Base-by-base conservation (phyloP, 2,113 vertebrate genomes). In the Zeus faber region DNA sequence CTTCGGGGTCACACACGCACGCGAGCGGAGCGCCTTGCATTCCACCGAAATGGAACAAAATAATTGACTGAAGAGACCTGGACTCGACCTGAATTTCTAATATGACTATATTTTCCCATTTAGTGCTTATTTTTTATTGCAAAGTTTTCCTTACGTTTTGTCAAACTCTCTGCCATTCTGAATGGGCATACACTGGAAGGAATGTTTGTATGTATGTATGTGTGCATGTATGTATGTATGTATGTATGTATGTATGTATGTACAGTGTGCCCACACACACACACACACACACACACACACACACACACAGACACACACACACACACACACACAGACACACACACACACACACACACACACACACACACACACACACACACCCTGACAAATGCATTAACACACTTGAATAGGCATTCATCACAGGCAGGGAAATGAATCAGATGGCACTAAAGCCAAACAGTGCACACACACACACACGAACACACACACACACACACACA, bases 401-500 rank as follows among this genome's bases (percentile, higher is more conserved):
- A 11, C 33, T 37, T 4, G 11, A 37, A 11, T 37, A 37, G 33
- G 33, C n/a, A 37, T 37, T 37, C 11, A 37, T 37, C 13, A 37
- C 4, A 37, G 4, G n/a, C 33, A n/a, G 33, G 13, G 33, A 37
- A n/a, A 37, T 37, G 33, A n/a, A 5, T 37, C 11, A 37, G 13
- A 37, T 14, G 33, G 33, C 33, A 37, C 33, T 37, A 14, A 37
- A 37, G 33, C 13, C n/a, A n/a, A n/a, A n/a, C n/a, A n/a, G n/a
- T n/a, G n/a, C n/a, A n/a, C n/a, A n/a, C n/a, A n/a, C n/a, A n/a
- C 14, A 33, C 2, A n/a, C 33, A 37, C 5, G 2, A 45, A 58
- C 50, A 44, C 52, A 52, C 50, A 35, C 62, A 53, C 24, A 47
- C 7, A 35, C 31, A 33, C 31, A 33, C 33, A 37, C 33, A 37